Evolutionary conservation across 2,888 invertebrate genomes (phyloP).

Genomic region (Meiosimyza platycephala): DNA sequence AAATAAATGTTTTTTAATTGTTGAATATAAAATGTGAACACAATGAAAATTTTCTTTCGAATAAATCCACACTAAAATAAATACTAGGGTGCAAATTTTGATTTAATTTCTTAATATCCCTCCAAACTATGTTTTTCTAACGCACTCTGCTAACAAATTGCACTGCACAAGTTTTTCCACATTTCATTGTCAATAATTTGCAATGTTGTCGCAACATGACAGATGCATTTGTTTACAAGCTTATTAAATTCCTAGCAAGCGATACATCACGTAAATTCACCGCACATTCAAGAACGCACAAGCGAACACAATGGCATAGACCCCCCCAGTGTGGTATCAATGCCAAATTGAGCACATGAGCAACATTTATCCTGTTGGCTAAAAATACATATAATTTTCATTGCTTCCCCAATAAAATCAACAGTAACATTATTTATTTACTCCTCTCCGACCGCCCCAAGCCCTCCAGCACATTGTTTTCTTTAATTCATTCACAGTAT

Average conservation of each 20-base stretch:
- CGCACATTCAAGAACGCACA: neutral
- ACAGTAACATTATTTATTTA: neutral
- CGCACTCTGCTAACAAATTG: neutral
- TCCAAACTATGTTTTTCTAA: too few species aligned
- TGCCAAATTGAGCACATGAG: neutral
- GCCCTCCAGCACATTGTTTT: neutral
- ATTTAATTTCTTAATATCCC: too few species aligned
- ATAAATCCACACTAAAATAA: too few species aligned
- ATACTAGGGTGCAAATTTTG: too few species aligned
- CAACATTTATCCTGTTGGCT: neutral
- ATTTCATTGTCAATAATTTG: conserved; percentile 29
- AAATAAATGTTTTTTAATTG: too few species aligned
- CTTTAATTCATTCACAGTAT: neutral
- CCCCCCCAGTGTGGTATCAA: neutral
- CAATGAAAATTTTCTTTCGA: too few species aligned
- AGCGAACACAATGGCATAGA: neutral
- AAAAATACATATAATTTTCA: neutral
- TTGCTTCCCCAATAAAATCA: neutral
- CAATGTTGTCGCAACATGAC: conserved; percentile 47
- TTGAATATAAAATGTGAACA: too few species aligned
- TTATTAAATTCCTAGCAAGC: conserved; percentile 55
- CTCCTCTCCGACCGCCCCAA: neutral
- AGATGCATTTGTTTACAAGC: conserved; percentile 56
- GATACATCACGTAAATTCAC: conserved; percentile 6
- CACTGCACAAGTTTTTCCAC: conserved; percentile 1